Evolutionary conservation across 2,888 invertebrate genomes (phyloP), one percentile per base, ranked within the genome.

Genomic region (Andrena minutula): DNA sequence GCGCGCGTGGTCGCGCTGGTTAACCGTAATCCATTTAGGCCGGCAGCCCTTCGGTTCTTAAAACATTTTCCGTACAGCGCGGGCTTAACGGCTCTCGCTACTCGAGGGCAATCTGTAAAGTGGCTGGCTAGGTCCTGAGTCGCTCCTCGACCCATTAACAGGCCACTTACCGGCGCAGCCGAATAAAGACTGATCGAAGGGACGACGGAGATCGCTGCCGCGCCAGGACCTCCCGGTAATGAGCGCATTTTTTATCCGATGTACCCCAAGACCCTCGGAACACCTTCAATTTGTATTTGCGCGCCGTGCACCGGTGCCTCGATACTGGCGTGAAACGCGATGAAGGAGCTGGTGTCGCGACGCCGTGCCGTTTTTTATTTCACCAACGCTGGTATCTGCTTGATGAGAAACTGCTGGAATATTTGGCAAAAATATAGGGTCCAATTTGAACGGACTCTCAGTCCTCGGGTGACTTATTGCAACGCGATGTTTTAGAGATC

Each of bases 51-150:
- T 80, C 65, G 78, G 56, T 82, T 85, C 85, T 88, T 86, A 86
- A 89, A 88, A 88, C 85, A 88, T 89, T 85, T 86, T 82, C 88
- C 74, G 82, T 84, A 80, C 79, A 74, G 78, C 68, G 41, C 70
- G 72, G 83, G 66, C 82, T 88, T 89, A 89, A 87, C 88, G 83
- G 86, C 87, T 87, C 87, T 86, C 83, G 86, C 83, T 86, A 77
- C 82, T 88, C 78, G 73, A 82, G 80, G 80, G 84, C 88, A 83
- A 89, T 89, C 88, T 88, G 79, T 86, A 87, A 89, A 88, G 89
- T 89, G 86, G 79, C 85, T 51, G 56, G 83, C 85, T 72, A 84
- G 72, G 71, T 75, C 78, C 80, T 32, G 53, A 71, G 69, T 73
- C 65, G 75, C 80, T 83, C 80, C 82, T 85, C 82, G 84, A 75